Percentiles rank a stretch among this genome's conserved stretches.
phyloP scores from a whole-genome alignment of 2,888 invertebrate species.

The Sphinx pinastri region DNA sequence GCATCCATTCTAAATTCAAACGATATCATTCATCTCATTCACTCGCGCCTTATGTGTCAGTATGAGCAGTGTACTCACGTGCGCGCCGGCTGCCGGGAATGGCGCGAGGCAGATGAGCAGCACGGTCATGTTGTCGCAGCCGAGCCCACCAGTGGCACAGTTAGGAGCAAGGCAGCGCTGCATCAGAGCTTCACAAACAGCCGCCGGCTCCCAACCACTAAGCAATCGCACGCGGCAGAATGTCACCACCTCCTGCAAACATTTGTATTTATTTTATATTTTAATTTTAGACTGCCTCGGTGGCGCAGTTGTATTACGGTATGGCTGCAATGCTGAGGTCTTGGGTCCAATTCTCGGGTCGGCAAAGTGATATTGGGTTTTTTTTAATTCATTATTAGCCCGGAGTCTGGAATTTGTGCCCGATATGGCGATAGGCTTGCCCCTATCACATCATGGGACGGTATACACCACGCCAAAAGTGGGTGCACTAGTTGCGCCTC shows the following conservation, averaged over 20 bases:
- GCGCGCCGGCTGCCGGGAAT: conserved; percentile 59
- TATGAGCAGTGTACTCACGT: conserved; percentile 45
- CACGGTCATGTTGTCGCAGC: conserved; percentile 99
- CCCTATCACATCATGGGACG: too few relatives aligned
- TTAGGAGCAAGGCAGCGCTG: conserved; percentile 98
- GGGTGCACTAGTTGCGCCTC: too few relatives aligned
- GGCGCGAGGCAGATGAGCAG: conserved; percentile 90
- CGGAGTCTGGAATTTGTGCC: too few relatives aligned
- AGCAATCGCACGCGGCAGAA: conserved; percentile 94
- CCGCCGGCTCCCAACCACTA: conserved; percentile 93
- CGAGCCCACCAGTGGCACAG: conserved; percentile 97
- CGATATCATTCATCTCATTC: neutral
- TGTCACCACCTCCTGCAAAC: conserved; percentile 89
- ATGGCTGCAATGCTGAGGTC: too few relatives aligned
- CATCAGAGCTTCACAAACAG: conserved; percentile 98
- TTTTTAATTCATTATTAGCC: too few relatives aligned
- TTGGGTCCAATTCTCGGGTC: too few relatives aligned
- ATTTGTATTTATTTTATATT: too few relatives aligned
- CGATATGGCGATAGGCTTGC: too few relatives aligned
- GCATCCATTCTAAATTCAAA: neutral
- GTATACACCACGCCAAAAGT: too few relatives aligned
- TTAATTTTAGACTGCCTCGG: too few relatives aligned
- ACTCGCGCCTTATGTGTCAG: neutral
- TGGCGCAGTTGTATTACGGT: too few relatives aligned
- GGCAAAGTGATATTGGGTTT: too few relatives aligned